phyloP scores from a whole-genome alignment of 2,113 vertebrate species.

The Gracilinanus agilis region DNA sequence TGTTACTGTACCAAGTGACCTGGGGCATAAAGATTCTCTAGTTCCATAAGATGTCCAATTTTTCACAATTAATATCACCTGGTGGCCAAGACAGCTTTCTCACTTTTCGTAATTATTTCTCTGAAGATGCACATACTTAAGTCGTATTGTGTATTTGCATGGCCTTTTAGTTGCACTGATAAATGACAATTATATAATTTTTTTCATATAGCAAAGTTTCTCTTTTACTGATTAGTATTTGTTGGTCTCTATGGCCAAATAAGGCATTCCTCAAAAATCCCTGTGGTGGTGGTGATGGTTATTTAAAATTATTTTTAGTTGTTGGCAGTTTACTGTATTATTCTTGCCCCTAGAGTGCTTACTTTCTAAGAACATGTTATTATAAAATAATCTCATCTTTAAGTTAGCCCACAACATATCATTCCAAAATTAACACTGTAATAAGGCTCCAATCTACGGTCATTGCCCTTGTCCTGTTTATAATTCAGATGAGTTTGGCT shows the following conservation, averaged over 20 bases:
- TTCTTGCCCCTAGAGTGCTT: background rate
- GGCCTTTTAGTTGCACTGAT: background rate
- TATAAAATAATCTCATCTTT: background rate
- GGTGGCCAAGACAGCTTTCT: background rate
- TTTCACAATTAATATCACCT: background rate
- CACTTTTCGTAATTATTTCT: background rate
- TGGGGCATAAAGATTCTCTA: background rate
- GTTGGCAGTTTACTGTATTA: background rate
- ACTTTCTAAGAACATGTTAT: no score
- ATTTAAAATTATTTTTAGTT: background rate
- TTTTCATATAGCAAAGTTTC: background rate
- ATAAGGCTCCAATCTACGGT: background rate
- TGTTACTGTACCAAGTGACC: background rate
- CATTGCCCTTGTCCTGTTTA: background rate
- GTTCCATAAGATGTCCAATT: background rate
- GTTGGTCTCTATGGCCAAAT: background rate
- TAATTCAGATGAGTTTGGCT: background rate
- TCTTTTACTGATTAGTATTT: background rate
- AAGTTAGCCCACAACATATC: background rate
- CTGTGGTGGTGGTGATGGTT: background rate
- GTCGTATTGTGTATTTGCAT: background rate
- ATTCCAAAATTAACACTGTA: background rate
- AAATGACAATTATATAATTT: background rate
- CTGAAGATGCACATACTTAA: background rate
- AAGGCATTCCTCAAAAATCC: background rate